Evolutionary conservation across 1,140 invertebrate species (phyloP), one percentile per base, ranked within the genome.

Genomic region (Galendromus occidentalis): DNA sequence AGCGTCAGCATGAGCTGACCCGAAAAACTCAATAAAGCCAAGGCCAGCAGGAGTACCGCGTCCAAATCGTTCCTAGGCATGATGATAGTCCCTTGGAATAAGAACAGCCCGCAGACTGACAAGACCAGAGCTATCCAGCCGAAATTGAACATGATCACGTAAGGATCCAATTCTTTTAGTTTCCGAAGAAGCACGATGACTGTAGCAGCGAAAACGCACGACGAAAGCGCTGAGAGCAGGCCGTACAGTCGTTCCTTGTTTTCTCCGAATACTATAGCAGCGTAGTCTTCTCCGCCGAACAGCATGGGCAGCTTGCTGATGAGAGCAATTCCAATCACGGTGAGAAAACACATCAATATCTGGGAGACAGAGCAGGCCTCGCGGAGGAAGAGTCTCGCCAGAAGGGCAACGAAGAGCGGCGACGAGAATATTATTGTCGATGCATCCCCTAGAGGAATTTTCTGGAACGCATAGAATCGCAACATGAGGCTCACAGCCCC

Each of bases 1-100:
- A 90, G 78, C 4, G 88, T 90, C 7, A 91, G 74, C 22, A 91
- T 77, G 65, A 91, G 88, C 75, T 91, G 88, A 1, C 88, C 88
- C 30, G 85, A 81, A 74, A 90, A 91, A 77, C 87, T 91, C 70
- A 90, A 89, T 12, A 88, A 73, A 39, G 85, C 88, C 22, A 91
- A 76, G 39, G 86, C 82, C 30, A 90, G 81, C 41, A 91, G 83
- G 20, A 90, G 75, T 72, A 86, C 80, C 69, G 86, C 79, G 70
- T 89, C 86, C 1, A 81, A 78, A 1, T 85, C 85, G 76, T 86
- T 87, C 63, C 81, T 79, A 18, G 87, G 86, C 75, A 87, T 80
- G 74, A 86, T 87, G 2, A 89, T 76, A 7, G 84, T 82, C n/a
- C 86, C 87, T 66, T 88, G 82, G 0, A 82, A 75, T 74, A 82